phyloP scores from a whole-genome alignment of 2,888 invertebrate genomes.

The Drosophila kanekoi region DNA sequence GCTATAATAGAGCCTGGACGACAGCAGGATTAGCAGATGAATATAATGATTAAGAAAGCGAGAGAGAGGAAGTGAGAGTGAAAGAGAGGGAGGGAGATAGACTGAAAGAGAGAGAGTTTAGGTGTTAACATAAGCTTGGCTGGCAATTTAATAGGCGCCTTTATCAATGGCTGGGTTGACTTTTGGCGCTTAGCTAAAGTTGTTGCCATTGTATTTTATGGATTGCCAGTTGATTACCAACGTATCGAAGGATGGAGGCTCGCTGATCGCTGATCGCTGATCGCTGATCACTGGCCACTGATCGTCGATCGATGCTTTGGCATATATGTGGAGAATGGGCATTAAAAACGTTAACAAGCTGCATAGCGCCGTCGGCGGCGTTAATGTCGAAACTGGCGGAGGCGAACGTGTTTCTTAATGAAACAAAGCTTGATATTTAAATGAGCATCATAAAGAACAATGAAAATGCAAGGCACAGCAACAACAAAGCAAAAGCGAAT shows the following conservation, averaged over 20 bases:
- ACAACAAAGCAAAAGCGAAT: slow-evolving; percentile 59
- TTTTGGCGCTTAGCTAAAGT: slow-evolving; percentile 33
- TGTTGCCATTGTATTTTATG: slow-evolving; percentile 41
- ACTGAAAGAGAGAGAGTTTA: background rate
- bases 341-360: slow-evolving; percentile 78
- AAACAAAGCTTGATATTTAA: slow-evolving; percentile 83
- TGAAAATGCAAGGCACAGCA: slow-evolving; percentile 68
- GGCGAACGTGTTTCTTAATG: slow-evolving; percentile 78
- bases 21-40: slow-evolving; percentile 39
- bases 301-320: slow-evolving; percentile 10
- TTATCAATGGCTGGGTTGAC: slow-evolving; percentile 43
- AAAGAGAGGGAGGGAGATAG: background rate
- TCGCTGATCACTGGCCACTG: slow-evolving; percentile 6
- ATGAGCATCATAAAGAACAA: slow-evolving; percentile 83
- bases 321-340: slow-evolving; percentile 18
- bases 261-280: slow-evolving; percentile 22
- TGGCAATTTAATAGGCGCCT: slow-evolving; percentile 24
- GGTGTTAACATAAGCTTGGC: slow-evolving; percentile 11
- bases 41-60: background rate
- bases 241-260: slow-evolving; percentile 30
- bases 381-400: slow-evolving; percentile 76
- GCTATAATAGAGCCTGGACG: slow-evolving; percentile 40
- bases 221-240: slow-evolving; percentile 47
- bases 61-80: background rate
- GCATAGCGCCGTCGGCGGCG: slow-evolving; percentile 79